A percentile compares a stretch with the other conserved stretches of the same genome.
phyloP scores from a whole-genome alignment of 2,797 vertebrate species.

The Centropyge bicolor region DNA sequence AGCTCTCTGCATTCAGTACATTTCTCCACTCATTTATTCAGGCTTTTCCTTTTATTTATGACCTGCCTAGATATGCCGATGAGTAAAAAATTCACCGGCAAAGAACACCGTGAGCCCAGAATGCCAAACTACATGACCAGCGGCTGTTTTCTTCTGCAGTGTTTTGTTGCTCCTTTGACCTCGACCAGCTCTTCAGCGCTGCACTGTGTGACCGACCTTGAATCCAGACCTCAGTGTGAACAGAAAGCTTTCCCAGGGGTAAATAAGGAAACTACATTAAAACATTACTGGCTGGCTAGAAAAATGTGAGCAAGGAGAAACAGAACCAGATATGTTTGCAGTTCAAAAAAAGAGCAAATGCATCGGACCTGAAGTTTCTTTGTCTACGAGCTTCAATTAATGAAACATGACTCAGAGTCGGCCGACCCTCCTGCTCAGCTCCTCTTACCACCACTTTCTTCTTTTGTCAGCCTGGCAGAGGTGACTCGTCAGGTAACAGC shows the following conservation, averaged over 20 bases:
- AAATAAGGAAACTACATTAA: background rate
- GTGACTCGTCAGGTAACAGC: constrained; percentile 61
- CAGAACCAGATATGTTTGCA: background rate
- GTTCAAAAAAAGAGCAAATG: background rate
- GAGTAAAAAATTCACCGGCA: background rate
- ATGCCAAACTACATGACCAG: background rate
- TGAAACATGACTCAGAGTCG: constrained; percentile 33
- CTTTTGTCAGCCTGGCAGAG: constrained; percentile 38
- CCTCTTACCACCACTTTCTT: constrained; percentile 31
- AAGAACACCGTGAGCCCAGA: background rate
- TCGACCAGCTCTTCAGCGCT: background rate
- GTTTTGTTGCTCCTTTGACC: constrained; percentile 15
- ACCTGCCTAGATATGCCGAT: too few species aligned
- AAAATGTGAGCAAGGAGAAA: constrained; percentile 1
- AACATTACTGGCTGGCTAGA: background rate
- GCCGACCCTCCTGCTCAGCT: constrained; percentile 27
- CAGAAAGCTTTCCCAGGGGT: constrained; percentile 1
- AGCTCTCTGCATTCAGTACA: background rate
- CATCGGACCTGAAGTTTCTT: background rate
- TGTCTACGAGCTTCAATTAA: constrained; percentile 16
- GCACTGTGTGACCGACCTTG: constrained; percentile 6
- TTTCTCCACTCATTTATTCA: background rate
- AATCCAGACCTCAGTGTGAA: background rate
- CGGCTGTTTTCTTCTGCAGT: constrained; percentile 1
- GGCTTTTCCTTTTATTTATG: background rate